Percentiles rank a stretch among this genome's conserved stretches.
Conservation (phyloP, 2,888 invertebrate genomes). For the Caenorhabditis panamensis region DNA sequence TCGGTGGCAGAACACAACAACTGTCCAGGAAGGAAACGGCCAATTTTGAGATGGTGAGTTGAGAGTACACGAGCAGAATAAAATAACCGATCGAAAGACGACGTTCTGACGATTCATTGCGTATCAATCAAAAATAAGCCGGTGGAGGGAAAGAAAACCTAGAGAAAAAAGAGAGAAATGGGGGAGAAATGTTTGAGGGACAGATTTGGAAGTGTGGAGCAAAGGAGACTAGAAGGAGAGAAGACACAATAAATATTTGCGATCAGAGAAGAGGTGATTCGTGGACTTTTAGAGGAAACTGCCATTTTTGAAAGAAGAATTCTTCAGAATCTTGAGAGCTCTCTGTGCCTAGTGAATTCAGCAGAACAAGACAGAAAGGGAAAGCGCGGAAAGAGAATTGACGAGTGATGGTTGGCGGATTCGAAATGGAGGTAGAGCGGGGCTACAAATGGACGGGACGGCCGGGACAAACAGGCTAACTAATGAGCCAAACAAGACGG, state of each 20-base stretch:
- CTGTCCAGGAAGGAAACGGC: constrained; percentile 31
- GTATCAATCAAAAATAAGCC: constrained; percentile 56
- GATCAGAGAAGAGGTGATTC: constrained; percentile 17
- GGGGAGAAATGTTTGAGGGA: constrained; percentile 34
- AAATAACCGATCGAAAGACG: constrained; percentile 24
- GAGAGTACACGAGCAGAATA: constrained; percentile 11
- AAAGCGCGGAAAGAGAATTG: constrained; percentile 25
- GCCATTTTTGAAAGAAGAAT: not conserved
- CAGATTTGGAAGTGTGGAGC: constrained; percentile 23
- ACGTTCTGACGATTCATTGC: constrained; percentile 51
- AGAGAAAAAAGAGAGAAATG: not conserved
- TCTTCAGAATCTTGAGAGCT: too few species aligned
- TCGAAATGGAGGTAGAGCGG: constrained; percentile 24
- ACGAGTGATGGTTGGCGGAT: constrained; percentile 23
- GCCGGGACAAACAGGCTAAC: constrained; percentile 19
- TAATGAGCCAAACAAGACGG: constrained; percentile 11
- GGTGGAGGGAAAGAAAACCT: not conserved
- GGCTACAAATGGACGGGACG: constrained; percentile 37
- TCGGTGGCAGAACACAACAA: not conserved
- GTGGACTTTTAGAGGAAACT: constrained; percentile 27
- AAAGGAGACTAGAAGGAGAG: not conserved
- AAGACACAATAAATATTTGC: constrained; percentile 40
- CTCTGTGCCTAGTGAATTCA: too few species aligned
- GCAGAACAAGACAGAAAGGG: too few species aligned
- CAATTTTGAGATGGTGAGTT: constrained; percentile 29